Conservation (phyloP, 2,888 invertebrate species). For the Gastrophysa polygoni region DNA sequence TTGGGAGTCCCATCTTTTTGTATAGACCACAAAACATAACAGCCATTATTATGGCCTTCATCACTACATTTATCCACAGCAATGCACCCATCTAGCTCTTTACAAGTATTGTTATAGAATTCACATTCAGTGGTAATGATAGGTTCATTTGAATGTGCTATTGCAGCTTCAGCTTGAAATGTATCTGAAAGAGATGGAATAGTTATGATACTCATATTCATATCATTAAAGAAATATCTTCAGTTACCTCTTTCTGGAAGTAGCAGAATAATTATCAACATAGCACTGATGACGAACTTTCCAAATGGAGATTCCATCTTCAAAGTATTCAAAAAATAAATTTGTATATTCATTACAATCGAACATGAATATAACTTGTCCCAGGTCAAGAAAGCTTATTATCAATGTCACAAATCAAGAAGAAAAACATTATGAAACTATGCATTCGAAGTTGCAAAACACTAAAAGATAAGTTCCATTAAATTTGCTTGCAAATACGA, state of each 20-base stretch:
- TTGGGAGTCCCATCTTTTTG: slow-evolving; percentile 67
- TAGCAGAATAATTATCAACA: neutral
- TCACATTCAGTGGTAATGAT: slow-evolving; percentile 67
- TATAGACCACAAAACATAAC: slow-evolving; percentile 82
- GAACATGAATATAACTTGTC: slow-evolving; percentile 48
- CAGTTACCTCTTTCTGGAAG: slow-evolving; percentile 6
- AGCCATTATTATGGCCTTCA: slow-evolving; percentile 74
- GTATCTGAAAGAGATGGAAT: slow-evolving; percentile 22
- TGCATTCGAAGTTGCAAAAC: neutral
- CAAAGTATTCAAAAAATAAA: slow-evolving; percentile 7
- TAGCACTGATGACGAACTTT: neutral
- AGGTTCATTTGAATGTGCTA: slow-evolving; percentile 33
- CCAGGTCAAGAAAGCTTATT: slow-evolving; percentile 48
- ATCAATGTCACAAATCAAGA: neutral
- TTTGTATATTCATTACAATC: slow-evolving; percentile 41
- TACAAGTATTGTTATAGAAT: slow-evolving; percentile 69
- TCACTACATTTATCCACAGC: slow-evolving; percentile 69
- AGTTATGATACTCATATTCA: too few species aligned
- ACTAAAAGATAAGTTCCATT: neutral
- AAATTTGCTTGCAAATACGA: neutral
- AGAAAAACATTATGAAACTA: neutral
- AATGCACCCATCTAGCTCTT: slow-evolving; percentile 58
- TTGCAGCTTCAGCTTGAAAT: slow-evolving; percentile 29
- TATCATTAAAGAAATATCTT: too few species aligned
- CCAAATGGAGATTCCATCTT: neutral